Evolutionary conservation across 2,113 vertebrate genomes (phyloP).

Genomic region (Cromileptes altivelis): DNA sequence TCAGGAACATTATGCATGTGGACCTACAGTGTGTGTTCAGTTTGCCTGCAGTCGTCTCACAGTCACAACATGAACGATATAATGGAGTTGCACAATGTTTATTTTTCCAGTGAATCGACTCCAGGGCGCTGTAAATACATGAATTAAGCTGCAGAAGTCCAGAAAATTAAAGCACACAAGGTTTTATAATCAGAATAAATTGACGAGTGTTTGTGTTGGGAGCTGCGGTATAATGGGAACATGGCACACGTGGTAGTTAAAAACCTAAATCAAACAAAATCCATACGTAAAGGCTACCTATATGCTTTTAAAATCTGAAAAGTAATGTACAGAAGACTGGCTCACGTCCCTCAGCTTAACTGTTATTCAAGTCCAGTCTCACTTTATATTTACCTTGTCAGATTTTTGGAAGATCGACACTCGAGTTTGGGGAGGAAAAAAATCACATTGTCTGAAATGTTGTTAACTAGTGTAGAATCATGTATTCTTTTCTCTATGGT

Average conservation of each 20-base stretch:
- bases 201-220: slow-evolving; percentile 4
- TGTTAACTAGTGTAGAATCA: slow-evolving; percentile 1
- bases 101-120: background rate
- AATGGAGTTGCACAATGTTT: background rate
- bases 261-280: slow-evolving; percentile 2
- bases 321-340: slow-evolving; percentile 71
- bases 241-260: slow-evolving; percentile 57
- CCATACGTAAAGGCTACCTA: slow-evolving; percentile 14
- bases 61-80: background rate
- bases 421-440: slow-evolving; percentile 4
- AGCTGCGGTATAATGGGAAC: slow-evolving; percentile 54
- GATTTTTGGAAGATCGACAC: background rate
- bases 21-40: background rate
- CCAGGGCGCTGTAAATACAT: slow-evolving; percentile 14
- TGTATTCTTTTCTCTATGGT: slow-evolving; percentile 53
- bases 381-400: background rate
- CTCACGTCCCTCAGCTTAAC: background rate
- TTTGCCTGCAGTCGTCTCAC: slow-evolving; percentile 7
- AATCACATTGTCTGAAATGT: slow-evolving; percentile 7
- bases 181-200: background rate
- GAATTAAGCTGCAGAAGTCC: slow-evolving; percentile 7
- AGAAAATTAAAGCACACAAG: slow-evolving; percentile 50
- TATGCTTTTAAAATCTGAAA: slow-evolving; percentile 16
- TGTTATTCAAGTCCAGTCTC: slow-evolving; percentile 26
- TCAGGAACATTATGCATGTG: background rate